Conservation (phyloP, 2,888 invertebrate species). For the Spisula subtruncata region DNA sequence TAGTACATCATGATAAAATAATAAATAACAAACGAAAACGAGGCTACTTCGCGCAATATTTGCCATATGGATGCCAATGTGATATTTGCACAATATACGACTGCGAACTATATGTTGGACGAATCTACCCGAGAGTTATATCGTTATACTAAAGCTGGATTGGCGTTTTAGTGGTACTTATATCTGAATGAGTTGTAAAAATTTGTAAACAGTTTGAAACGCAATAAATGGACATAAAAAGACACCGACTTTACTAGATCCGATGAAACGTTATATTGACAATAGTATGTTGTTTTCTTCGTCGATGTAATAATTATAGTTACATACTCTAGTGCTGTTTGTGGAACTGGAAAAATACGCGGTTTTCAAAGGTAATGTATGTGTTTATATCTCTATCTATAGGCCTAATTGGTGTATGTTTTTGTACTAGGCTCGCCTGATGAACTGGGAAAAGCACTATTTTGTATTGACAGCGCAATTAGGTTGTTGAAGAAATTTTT, state of each 20-base stretch:
- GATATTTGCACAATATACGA: not conserved
- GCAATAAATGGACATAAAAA: not conserved
- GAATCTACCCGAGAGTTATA: not conserved
- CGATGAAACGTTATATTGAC: not conserved
- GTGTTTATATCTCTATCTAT: not conserved
- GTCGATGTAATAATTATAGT: not conserved
- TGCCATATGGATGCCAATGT: not conserved
- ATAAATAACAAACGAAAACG: not conserved
- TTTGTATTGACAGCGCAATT: no score
- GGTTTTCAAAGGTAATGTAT: conserved; percentile 18
- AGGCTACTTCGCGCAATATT: not conserved
- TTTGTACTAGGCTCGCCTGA: no score
- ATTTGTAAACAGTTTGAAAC: not conserved
- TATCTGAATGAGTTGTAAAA: not conserved
- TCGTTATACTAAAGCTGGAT: not conserved
- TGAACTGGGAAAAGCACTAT: no score
- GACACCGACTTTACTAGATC: not conserved
- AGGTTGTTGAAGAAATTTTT: no score
- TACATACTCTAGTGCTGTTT: not conserved
- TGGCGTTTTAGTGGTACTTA: not conserved
- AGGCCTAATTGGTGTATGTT: no score
- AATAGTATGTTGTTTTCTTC: not conserved
- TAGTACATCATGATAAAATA: not conserved
- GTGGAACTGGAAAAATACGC: not conserved
- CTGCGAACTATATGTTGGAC: not conserved